A percentile compares a stretch with the other conserved stretches of the same genome.
These are phyloP conservation scores for Hystrix brachyura DNA, from an alignment of 2,113 vertebrate genomes.

Conservation along the genomic window DNA sequence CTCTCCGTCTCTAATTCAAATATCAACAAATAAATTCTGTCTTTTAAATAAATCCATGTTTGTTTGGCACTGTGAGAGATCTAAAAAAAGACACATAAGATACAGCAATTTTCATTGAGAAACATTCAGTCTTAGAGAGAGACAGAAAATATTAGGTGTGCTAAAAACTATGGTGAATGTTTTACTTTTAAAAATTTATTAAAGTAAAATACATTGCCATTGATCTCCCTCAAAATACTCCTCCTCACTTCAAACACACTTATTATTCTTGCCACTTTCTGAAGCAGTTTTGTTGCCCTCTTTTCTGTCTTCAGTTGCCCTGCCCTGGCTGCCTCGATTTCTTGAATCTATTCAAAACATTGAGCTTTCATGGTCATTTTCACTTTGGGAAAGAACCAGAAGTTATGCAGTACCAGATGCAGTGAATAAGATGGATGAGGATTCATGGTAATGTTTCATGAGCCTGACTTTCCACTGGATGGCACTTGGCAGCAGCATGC, in stretches of 20 bases:
- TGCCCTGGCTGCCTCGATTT: no score
- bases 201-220: not conserved
- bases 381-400: not conserved
- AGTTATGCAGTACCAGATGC: not conserved
- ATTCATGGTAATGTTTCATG: not conserved
- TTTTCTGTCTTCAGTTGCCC: not conserved
- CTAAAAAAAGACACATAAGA: not conserved
- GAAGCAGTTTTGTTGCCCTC: not conserved
- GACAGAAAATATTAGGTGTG: not conserved
- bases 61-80: not conserved
- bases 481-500: not conserved
- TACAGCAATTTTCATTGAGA: not conserved
- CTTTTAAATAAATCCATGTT: slow-evolving; percentile 5
- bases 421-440: not conserved
- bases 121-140: not conserved
- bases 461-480: not conserved
- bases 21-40: not conserved
- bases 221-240: not conserved
- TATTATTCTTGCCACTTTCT: not conserved
- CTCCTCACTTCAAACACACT: not conserved
- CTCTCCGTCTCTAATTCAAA: slow-evolving; percentile 1
- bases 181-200: not conserved
- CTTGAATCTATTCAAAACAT: not conserved
- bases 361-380: not conserved
- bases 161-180: not conserved